A percentile compares a stretch with the other conserved stretches of the same genome.
Evolutionary conservation across 35 echinoderm and acorn worm genomes (phyloP).

Genomic region (Ptychodera flava): DNA sequence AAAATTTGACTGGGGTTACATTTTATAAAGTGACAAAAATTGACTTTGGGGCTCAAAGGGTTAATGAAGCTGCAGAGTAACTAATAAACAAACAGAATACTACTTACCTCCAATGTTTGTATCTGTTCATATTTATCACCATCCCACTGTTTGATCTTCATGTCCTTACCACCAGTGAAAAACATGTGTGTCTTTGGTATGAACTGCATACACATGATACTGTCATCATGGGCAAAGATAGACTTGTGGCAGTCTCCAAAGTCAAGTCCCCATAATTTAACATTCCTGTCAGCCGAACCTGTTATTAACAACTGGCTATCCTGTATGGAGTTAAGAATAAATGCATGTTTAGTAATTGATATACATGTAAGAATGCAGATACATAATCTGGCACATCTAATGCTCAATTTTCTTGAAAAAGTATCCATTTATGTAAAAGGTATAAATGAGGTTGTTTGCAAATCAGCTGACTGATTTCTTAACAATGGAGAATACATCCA

Average conservation of each 20-base stretch:
- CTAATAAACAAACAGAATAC: too few relatives aligned
- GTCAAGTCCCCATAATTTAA: conserved; percentile 91
- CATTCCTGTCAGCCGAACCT: conserved; percentile 82
- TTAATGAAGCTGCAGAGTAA: too few relatives aligned
- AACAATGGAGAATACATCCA: too few relatives aligned
- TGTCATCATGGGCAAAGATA: conserved; percentile 95
- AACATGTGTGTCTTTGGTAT: conserved; percentile 83
- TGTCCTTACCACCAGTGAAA: conserved; percentile 85
- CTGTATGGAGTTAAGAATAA: conserved; percentile 32
- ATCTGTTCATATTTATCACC: conserved; percentile 82
- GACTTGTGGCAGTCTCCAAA: conserved; percentile 96
- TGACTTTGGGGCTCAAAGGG: too few relatives aligned
- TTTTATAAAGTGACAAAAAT: too few relatives aligned
- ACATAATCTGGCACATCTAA: too few relatives aligned
- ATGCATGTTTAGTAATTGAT: not conserved
- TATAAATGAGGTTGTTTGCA: too few relatives aligned
- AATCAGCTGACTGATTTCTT: too few relatives aligned
- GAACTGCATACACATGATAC: conserved; percentile 93
- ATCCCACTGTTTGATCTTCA: conserved; percentile 99
- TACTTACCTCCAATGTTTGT: conserved; percentile 73
- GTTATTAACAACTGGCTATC: conserved; percentile 79
- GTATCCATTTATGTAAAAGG: too few relatives aligned
- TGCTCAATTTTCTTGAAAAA: too few relatives aligned
- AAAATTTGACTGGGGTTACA: too few relatives aligned
- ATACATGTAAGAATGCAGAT: too few relatives aligned